Evolutionary conservation across 1,140 invertebrate species (phyloP).

Genomic region (Solen grandis): DNA sequence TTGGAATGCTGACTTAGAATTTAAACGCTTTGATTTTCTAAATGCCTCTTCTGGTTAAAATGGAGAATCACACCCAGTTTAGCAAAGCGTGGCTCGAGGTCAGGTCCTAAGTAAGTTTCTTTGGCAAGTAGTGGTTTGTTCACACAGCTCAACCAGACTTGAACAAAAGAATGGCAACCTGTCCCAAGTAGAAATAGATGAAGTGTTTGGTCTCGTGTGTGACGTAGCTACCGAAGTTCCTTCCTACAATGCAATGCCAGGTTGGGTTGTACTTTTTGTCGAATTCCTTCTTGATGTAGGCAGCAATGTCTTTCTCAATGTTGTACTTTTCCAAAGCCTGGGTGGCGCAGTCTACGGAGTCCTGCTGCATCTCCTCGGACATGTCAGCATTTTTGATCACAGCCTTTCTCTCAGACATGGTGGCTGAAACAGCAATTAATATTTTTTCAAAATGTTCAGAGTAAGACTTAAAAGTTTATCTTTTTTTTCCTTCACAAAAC

Average conservation of each 20-base stretch:
- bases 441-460: no score
- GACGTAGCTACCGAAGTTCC: no score
- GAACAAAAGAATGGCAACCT: conserved; percentile 68
- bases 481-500: no score
- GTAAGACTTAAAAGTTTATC: no score
- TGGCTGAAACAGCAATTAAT: conserved; percentile 60
- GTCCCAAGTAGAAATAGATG: conserved; percentile 83
- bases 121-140: background rate
- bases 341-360: conserved; percentile 99
- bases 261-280: no score
- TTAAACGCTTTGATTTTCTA: background rate
- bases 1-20: conserved; percentile 82
- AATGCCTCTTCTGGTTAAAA: background rate
- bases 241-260: no score
- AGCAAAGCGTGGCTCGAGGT: background rate
- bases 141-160: conserved; percentile 63
- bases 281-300: no score
- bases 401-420: conserved; percentile 98
- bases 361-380: conserved; percentile 99
- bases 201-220: conserved; percentile 95
- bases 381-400: conserved; percentile 99
- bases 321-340: conserved; percentile 99
- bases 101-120: background rate
- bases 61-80: background rate
- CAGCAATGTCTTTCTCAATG: no score